phyloP scores from a whole-genome alignment of 2,888 invertebrate species.

The Itoplectis maculator region DNA sequence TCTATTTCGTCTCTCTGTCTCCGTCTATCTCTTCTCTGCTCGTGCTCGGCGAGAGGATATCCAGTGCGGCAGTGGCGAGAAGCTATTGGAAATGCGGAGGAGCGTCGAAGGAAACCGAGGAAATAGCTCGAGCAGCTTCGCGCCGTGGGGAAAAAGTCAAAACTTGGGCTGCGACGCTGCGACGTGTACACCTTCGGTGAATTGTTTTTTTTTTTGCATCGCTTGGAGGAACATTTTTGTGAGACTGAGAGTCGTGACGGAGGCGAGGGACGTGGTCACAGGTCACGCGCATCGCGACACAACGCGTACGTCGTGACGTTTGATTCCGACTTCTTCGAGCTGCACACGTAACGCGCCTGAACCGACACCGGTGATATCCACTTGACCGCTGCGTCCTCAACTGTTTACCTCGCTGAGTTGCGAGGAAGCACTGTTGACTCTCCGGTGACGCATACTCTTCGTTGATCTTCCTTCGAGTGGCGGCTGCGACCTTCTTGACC shows the following conservation, averaged over 20 bases:
- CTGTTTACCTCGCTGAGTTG: not conserved
- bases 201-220: not conserved
- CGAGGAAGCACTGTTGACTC: not conserved
- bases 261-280: not conserved
- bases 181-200: not conserved
- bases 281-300: not conserved
- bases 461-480: not conserved
- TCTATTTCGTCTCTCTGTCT: conserved; percentile 29
- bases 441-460: not conserved
- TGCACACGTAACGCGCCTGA: conserved; percentile 57
- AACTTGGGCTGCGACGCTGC: conserved; percentile 22
- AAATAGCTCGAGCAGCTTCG: not conserved
- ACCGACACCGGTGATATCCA: conserved; percentile 33
- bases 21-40: conserved; percentile 10
- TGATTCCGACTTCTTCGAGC: not conserved
- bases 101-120: not conserved
- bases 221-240: too few relatives aligned
- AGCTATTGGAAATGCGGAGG: conserved; percentile 27
- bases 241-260: too few relatives aligned
- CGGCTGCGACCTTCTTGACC: too few relatives aligned
- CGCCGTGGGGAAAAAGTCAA: conserved; percentile 32
- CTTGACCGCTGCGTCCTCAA: conserved; percentile 2
- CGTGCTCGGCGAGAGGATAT: not conserved
- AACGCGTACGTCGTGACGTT: not conserved
- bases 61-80: conserved; percentile 61